Evolutionary conservation across 2,797 vertebrate genomes (phyloP).

Genomic region (Hephaestus fuliginosus): DNA sequence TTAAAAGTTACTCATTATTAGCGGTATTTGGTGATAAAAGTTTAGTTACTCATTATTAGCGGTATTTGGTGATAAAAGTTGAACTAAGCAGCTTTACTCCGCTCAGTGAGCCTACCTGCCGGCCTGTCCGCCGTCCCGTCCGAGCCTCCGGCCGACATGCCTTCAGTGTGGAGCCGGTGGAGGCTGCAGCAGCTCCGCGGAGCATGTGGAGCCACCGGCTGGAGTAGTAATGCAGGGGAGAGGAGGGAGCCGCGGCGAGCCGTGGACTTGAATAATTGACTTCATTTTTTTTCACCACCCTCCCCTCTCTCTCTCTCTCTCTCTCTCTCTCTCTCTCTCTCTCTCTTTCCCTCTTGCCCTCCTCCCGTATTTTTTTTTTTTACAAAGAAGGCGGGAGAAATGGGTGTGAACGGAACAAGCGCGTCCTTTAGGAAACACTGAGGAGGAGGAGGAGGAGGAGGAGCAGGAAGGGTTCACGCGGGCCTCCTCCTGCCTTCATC

Average conservation of each 20-base stretch:
- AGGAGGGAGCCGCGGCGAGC: constrained; percentile 50
- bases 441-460: neutral
- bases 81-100: too few relatives aligned
- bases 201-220: constrained; percentile 66
- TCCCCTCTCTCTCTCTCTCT: constrained; percentile 12
- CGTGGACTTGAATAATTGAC: constrained; percentile 72
- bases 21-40: too few relatives aligned
- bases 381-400: constrained; percentile 46
- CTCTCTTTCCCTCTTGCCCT: constrained; percentile 38
- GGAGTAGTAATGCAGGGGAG: constrained; percentile 58
- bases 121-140: constrained; percentile 57
- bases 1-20: too few relatives aligned
- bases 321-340: constrained; percentile 18
- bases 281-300: constrained; percentile 73
- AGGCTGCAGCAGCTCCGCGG: constrained; percentile 56
- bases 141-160: constrained; percentile 74
- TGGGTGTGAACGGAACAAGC: constrained; percentile 25
- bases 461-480: neutral
- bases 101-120: constrained; percentile 56
- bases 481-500: constrained; percentile 20
- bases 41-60: too few relatives aligned
- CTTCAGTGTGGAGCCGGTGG: constrained; percentile 59
- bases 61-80: too few relatives aligned
- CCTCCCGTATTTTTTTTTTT: constrained; percentile 25
- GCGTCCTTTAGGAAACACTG: constrained; percentile 31